Percentiles rank a stretch among this genome's conserved stretches.
These are phyloP conservation scores for Drusus annulatus DNA, from an alignment of 1,140 invertebrate species.

Conservation along the genomic window DNA sequence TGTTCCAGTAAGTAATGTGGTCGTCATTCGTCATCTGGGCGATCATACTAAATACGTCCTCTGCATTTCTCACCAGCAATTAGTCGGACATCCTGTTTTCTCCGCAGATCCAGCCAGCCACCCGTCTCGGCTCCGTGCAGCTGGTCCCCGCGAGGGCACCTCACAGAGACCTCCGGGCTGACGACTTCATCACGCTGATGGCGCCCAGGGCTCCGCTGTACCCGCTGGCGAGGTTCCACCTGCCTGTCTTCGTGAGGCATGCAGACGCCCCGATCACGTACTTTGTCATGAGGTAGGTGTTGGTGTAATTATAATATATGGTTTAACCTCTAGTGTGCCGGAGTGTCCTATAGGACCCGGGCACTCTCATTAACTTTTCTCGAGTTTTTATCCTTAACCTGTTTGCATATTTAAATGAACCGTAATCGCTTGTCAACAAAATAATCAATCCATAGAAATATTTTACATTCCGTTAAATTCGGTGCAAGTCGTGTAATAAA, in stretches of 20 bases:
- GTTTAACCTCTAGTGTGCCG: too few relatives aligned
- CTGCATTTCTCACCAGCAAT: slow-evolving; percentile 12
- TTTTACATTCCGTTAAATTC: too few relatives aligned
- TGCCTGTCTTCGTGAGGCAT: slow-evolving; percentile 87
- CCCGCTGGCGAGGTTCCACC: slow-evolving; percentile 88
- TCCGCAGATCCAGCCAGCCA: slow-evolving; percentile 81
- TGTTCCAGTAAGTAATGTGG: too few relatives aligned
- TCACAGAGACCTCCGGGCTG: slow-evolving; percentile 85
- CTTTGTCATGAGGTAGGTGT: slow-evolving; percentile 85
- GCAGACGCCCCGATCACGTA: slow-evolving; percentile 79
- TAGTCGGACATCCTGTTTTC: slow-evolving; percentile 27
- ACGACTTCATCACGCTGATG: slow-evolving; percentile 86
- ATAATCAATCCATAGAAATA: too few relatives aligned
- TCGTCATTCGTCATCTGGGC: neutral
- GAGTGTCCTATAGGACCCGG: too few relatives aligned
- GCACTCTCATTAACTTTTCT: too few relatives aligned
- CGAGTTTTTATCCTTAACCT: too few relatives aligned
- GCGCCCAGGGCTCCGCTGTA: slow-evolving; percentile 90
- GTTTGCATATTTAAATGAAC: too few relatives aligned
- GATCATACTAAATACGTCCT: slow-evolving; percentile 9
- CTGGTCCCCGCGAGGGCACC: slow-evolving; percentile 82
- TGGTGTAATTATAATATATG: slow-evolving; percentile 4
- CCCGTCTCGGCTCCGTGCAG: slow-evolving; percentile 80
- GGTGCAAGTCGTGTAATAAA: too few relatives aligned
- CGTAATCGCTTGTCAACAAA: too few relatives aligned